Evolutionary conservation across 2,888 invertebrate genomes (phyloP).

Genomic region (Heliconius erato): DNA sequence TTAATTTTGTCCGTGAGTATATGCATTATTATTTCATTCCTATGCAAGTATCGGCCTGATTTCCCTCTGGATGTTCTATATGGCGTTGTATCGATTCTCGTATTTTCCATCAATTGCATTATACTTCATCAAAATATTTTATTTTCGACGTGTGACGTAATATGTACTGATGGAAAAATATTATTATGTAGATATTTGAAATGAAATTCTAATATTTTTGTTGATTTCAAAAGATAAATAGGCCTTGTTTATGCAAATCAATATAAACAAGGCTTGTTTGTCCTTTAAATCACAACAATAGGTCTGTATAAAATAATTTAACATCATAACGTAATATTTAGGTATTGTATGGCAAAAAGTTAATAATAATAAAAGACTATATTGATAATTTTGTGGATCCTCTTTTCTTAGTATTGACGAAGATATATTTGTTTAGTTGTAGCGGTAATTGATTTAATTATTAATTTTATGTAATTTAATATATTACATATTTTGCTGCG

Average conservation of each 20-base stretch:
- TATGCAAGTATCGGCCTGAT: slow-evolving; percentile 19
- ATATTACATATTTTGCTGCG: too few species aligned
- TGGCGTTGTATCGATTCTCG: slow-evolving; percentile 1
- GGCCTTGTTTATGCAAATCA: not conserved
- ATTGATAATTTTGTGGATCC: not conserved
- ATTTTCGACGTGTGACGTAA: not conserved
- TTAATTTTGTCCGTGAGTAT: slow-evolving; percentile 7
- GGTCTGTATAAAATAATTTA: slow-evolving; percentile 2
- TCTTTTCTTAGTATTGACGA: not conserved
- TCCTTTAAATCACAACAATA: not conserved
- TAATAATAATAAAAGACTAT: not conserved
- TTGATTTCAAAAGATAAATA: not conserved
- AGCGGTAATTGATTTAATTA: not conserved
- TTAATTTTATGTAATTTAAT: not conserved
- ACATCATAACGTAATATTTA: not conserved
- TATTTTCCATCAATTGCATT: slow-evolving; percentile 10
- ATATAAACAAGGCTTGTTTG: not conserved
- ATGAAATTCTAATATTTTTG: not conserved
- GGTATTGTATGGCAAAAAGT: not conserved
- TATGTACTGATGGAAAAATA: not conserved
- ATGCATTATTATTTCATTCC: slow-evolving; percentile 12
- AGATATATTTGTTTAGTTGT: not conserved
- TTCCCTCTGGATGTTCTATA: slow-evolving; percentile 21
- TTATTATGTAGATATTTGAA: not conserved
- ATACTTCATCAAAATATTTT: not conserved